These are phyloP conservation scores for Ibidorhyncha struthersii DNA, from an alignment of 2,113 vertebrate species.

Conservation along the genomic window DNA sequence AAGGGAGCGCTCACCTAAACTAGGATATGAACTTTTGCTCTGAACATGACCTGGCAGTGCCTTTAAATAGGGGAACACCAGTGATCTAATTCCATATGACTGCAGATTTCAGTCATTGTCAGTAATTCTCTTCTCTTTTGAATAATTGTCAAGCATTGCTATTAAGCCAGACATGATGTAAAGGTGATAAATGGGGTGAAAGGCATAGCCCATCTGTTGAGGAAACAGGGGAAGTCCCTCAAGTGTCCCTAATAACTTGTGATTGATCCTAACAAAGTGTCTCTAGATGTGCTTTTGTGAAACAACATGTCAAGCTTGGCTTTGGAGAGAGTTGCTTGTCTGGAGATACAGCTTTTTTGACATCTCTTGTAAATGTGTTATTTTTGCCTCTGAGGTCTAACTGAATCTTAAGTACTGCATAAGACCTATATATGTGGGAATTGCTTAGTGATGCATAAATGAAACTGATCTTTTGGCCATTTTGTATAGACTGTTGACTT, in stretches of 20 bases:
- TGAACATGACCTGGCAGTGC: not conserved
- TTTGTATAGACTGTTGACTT: not conserved
- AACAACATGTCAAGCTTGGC: not conserved
- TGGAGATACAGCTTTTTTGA: not conserved
- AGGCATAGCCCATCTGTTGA: not conserved
- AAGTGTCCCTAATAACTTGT: not conserved
- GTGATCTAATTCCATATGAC: not conserved
- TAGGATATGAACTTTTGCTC: not conserved
- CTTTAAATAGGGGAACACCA: not conserved
- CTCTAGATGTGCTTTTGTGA: not conserved
- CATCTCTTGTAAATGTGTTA: not conserved
- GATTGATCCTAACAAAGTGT: not conserved
- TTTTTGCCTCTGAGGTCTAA: not conserved
- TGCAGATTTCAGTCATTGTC: not conserved
- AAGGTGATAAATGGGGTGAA: not conserved
- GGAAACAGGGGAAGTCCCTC: not conserved
- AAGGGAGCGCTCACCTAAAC: not conserved
- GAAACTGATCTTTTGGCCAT: not conserved
- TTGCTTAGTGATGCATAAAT: not conserved
- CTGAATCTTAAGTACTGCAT: not conserved
- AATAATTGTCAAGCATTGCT: rapidly evolving
- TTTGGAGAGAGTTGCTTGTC: not conserved
- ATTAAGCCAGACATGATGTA: not conserved
- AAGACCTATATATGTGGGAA: not conserved
- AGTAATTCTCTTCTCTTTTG: not conserved